Base-by-base conservation (phyloP, 2,113 vertebrate species). In the Nematolebias whitei region DNA sequence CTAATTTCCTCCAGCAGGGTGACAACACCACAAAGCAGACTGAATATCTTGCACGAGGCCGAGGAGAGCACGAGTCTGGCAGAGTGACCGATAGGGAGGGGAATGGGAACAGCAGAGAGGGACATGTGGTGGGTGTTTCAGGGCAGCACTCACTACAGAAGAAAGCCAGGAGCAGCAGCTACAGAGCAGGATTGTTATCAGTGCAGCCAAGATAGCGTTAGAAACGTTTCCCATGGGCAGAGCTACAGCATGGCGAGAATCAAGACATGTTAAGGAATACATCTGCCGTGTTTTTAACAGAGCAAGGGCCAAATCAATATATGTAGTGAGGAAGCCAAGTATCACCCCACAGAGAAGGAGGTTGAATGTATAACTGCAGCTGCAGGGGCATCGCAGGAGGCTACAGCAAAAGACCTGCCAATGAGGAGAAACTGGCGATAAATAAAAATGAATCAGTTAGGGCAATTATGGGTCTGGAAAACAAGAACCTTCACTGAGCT, bases 181-280 rank as follows among this genome's bases (percentile, higher is more conserved):
- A 81, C 70, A 60, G 47, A 81, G 61, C 74, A 66, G 53, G 49
- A 73, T 77, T 74, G 77, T 88, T 86, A 85, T 74, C 84, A 64
- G 55, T 59, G 23, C 20, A 40, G 55, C 71, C 51, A 54, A 64
- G 26, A 66, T 63, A 63, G 60, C 39, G 56, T 60, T 22, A 35
- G 47, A 57, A 13, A n/a, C n/a, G 54, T 50, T 48, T 61, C 66
- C 69, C 65, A 52, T 24, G 61, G 66, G 54, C 22, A 48, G 45
- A 47, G 71, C 67, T 38, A 45, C 50, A 54, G 64, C 58, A 60
- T 41, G 60, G 61, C 22, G 49, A 80, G 62, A 80, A 71, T 71
- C 60, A 74, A 77, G 67, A 84, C 74, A 78, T 74, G 67, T 78
- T 20, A 53, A 60, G 71, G 56, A 79, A 83, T 83, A 79, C 66